Evolutionary conservation across 2,113 vertebrate species (phyloP), one percentile per base, ranked within the genome.

Genomic region (Notothenia rossii): DNA sequence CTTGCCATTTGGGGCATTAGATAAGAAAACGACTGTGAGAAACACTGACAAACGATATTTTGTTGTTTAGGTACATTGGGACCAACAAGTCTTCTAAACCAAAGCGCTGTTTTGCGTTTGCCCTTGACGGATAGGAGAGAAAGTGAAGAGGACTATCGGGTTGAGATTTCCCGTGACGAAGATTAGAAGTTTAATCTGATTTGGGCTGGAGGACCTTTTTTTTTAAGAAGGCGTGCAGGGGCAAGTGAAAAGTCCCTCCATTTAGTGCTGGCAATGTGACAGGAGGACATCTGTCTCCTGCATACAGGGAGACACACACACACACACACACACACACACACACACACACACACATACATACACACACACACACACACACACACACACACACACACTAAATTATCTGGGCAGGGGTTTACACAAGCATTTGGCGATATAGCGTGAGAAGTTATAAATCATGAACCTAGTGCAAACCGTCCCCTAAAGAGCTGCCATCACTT

Each of bases 121-220:
- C 36, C 36, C 36, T 40, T 40, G 36, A 40, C 36, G 36, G 36
- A 40, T 40, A 40, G 36, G 36, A 40, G 36, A 33, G 15, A 29
- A 25, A 53, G 15, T 40, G 43, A 36, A 53, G 18, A 49, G 50
- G 25, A 18, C 49, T 46, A 64, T 33, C 12, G 36, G 36, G 36
- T 40, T 40, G 8, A 79, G 29, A 51, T 60, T 40, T 75, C 11
- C 15, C 20, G 51, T 65, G 59, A 78, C 48, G 17, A 40, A 60
- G 40, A 82, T 75, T 61, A 71, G 45, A 85, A 66, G 54, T 80
- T 55, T 72, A 67, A 76, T 77, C 61, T 67, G 77, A 72, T 81
- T 66, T 54, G 45, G 36, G 15, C 49, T 40, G 22, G 49, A 20
- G 11, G 43, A 25, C 56, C 25, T 56, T 59, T 55, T 46, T 54